These are phyloP conservation scores for Deilephila elpenor DNA, from an alignment of 2,888 invertebrate species.

Conservation along the genomic window DNA sequence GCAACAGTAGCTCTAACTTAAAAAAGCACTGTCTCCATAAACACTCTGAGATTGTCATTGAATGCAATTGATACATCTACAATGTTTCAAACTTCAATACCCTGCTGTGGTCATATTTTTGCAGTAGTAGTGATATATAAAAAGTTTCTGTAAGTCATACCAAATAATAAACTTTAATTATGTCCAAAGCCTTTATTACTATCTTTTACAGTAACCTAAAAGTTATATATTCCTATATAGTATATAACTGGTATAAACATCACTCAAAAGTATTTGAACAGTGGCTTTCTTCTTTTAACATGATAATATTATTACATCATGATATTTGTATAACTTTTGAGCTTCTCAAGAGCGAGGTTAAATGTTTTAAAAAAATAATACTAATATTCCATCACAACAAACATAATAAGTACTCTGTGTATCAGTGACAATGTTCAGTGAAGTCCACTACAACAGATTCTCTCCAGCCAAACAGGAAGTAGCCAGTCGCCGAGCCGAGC, in stretches of 20 bases:
- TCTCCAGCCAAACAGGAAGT: conserved; percentile 98
- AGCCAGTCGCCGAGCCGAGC: conserved; percentile 94
- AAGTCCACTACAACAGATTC: conserved; percentile 97
- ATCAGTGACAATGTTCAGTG: conserved; percentile 97
- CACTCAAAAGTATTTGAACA: conserved; percentile 64
- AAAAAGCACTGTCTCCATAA: conserved; percentile 73
- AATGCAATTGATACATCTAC: neutral
- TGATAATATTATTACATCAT: conserved; percentile 70
- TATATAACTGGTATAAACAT: conserved; percentile 77
- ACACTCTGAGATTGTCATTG: conserved; percentile 50
- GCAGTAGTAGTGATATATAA: neutral
- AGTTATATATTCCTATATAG: conserved; percentile 64
- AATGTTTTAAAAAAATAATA: conserved; percentile 59
- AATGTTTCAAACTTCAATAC: neutral
- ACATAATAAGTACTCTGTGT: conserved; percentile 38
- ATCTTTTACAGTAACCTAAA: conserved; percentile 67
- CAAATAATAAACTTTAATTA: conserved; percentile 43
- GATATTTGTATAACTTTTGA: conserved; percentile 68
- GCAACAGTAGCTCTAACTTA: conserved; percentile 79
- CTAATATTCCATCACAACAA: conserved; percentile 40
- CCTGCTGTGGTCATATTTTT: neutral
- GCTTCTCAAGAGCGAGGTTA: conserved; percentile 65
- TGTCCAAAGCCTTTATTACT: conserved; percentile 65
- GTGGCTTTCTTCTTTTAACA: conserved; percentile 73
- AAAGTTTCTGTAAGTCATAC: conserved; percentile 17